Base-by-base conservation (phyloP, 2,113 vertebrate genomes). In the Rhabdornis inornatus region DNA sequence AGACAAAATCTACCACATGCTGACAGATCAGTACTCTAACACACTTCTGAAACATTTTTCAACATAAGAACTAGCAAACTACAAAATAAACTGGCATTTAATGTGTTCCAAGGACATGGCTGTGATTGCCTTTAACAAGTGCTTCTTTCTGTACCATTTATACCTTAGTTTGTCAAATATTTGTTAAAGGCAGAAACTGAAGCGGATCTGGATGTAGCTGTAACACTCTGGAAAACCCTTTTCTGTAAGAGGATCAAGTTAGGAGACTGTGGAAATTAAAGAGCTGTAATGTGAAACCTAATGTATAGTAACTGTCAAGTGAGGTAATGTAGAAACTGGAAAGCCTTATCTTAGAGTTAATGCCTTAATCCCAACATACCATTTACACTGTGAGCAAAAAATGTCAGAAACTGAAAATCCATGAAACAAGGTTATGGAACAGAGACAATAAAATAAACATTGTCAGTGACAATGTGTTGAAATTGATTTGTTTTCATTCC, bases 321-420 rank as follows among this genome's bases (percentile, higher is more conserved):
- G 28, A 80, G 44, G 44, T 45, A 94, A 87, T 24, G 56, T 53
- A 49, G 74, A 94, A 95, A 82, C 70, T 72, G 61, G 66, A 69
- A 94, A 89, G 20, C n/a, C 81, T 87, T 84, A 65, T 71, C 70
- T 95, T 64, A 61, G 12, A 87, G 55, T 65, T 83, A 92, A 85
- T 59, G 61, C 91, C 57, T 95, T 91, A 92, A 94, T 95, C 84
- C 63, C 55, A 70, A 77, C 16, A 33, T 55, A 80, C 30, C 75
- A 70, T 72, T 95, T 77, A 87, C 52, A 65, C 42, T 39, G 33
- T 18, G 49, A 95, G 49, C 77, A 92, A 91, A 90, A 88, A 76
- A 66, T 56, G 65, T 61, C 88, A 94, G 84, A 83, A 92, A 83
- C 45, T 55, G 53, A 94, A 95, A 91, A 95, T 63, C 70, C 55